A percentile compares a stretch with the other conserved stretches of the same genome.
Evolutionary conservation across 2,888 invertebrate species (phyloP).

Genomic region (Caenorhabditis becei): DNA sequence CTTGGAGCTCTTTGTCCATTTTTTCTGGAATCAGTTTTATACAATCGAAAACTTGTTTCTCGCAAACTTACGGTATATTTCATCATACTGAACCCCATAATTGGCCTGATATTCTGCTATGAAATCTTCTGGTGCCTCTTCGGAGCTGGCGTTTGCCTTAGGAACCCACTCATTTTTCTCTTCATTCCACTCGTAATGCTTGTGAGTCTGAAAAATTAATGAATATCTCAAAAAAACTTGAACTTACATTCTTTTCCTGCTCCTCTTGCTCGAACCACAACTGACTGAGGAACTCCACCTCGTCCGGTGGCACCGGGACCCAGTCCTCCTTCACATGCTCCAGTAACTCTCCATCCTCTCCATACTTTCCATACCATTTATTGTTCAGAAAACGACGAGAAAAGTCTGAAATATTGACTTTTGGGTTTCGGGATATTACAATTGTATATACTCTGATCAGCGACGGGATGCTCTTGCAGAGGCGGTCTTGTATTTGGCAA

Average conservation of each 20-base stretch:
- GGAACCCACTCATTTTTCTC: slow-evolving; percentile 96
- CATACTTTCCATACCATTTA: slow-evolving; percentile 68
- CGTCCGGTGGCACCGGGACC: slow-evolving; percentile 64
- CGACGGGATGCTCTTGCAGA: neutral
- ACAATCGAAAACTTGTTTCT: slow-evolving; percentile 12
- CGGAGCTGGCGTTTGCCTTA: slow-evolving; percentile 7
- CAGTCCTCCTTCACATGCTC: slow-evolving; percentile 71
- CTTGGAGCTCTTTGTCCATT: slow-evolving; percentile 66
- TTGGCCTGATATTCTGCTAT: slow-evolving; percentile 95
- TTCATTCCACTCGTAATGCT: slow-evolving; percentile 88
- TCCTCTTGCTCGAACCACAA: slow-evolving; percentile 74
- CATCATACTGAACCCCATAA: slow-evolving; percentile 84
- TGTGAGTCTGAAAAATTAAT: slow-evolving; percentile 23
- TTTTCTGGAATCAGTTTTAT: slow-evolving; percentile 76
- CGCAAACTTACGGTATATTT: slow-evolving; percentile 54
- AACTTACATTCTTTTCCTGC: slow-evolving; percentile 61
- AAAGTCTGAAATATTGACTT: slow-evolving; percentile 46
- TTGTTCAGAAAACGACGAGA: slow-evolving; percentile 58
- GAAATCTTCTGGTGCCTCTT: slow-evolving; percentile 93
- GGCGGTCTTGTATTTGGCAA: neutral
- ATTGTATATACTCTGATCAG: slow-evolving; percentile 19
- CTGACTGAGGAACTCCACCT: slow-evolving; percentile 68
- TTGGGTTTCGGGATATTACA: neutral
- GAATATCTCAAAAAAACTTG: neutral
- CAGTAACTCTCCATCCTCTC: slow-evolving; percentile 61